Conservation (phyloP, 2,888 invertebrate species). For the Vanessa cardui region DNA sequence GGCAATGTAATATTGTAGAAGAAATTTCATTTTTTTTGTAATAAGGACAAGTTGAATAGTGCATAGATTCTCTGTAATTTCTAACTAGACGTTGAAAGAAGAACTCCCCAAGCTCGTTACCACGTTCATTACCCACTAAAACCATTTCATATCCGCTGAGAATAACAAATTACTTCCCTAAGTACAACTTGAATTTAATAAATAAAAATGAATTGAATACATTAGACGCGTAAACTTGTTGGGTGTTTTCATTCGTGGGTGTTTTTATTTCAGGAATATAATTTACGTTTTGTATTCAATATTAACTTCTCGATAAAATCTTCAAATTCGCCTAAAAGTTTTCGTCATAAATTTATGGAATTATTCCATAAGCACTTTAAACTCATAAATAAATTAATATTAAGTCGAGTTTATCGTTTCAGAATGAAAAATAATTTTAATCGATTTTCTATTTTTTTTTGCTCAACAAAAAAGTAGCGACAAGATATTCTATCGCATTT, state of each 20-base stretch:
- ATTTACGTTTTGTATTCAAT: no score
- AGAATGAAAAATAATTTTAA: no score
- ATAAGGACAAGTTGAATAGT: neutral
- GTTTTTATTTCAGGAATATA: neutral
- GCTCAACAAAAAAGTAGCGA: no score
- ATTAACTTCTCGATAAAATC: no score
- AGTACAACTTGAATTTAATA: constrained; percentile 32
- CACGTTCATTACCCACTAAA: constrained; percentile 37
- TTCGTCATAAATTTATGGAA: no score
- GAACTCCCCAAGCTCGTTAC: constrained; percentile 34
- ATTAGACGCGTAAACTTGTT: neutral
- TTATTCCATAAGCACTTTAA: no score
- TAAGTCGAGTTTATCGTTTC: no score
- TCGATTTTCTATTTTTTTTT: no score
- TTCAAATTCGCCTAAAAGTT: no score
- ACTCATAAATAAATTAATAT: no score
- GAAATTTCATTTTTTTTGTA: neutral
- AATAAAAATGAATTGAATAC: constrained; percentile 14
- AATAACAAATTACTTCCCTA: constrained; percentile 35
- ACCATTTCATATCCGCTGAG: constrained; percentile 35
- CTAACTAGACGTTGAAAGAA: constrained; percentile 19
- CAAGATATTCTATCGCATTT: no score
- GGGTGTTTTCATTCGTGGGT: neutral
- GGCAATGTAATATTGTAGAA: no score
- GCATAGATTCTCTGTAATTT: constrained; percentile 10